Evolutionary conservation across 2,797 vertebrate species (phyloP).

Genomic region (Platyrinchus mystaceus): DNA sequence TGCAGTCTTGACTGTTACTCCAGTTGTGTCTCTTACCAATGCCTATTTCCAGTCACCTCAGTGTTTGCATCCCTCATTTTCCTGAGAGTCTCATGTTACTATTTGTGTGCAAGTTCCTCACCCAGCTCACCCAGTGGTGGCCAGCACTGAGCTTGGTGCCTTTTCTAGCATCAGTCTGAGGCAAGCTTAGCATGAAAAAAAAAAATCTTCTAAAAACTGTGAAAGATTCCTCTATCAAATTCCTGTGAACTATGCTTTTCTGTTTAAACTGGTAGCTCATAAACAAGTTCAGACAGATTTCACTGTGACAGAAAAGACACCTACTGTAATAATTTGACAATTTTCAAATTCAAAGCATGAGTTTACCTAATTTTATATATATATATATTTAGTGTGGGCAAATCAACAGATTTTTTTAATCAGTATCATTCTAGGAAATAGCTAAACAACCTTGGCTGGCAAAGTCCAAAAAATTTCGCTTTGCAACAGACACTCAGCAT

Average conservation of each 20-base stretch:
- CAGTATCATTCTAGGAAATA: not conserved
- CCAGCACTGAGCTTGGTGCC: not conserved
- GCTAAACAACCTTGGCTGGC: not conserved
- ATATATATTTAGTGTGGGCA: not conserved
- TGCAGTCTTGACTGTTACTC: not conserved
- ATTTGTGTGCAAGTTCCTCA: not conserved
- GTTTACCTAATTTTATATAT: not conserved
- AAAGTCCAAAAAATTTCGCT: not conserved
- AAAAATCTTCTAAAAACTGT: not conserved
- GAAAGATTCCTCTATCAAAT: not conserved
- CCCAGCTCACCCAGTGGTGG: not conserved
- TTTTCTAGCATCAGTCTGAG: not conserved
- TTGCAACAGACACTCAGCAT: not conserved
- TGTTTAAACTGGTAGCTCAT: not conserved
- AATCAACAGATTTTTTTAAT: not conserved
- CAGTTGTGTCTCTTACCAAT: not conserved
- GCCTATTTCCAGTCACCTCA: accelerated
- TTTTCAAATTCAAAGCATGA: not conserved
- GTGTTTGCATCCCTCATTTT: not conserved
- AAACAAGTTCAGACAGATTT: not conserved
- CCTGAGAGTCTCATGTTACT: not conserved
- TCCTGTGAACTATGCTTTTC: not conserved
- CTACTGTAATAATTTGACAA: not conserved
- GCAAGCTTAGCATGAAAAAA: not conserved
- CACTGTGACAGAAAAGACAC: not conserved